Evolutionary conservation across 2,888 invertebrate genomes (phyloP).

Genomic region (Ceraclea dissimilis): DNA sequence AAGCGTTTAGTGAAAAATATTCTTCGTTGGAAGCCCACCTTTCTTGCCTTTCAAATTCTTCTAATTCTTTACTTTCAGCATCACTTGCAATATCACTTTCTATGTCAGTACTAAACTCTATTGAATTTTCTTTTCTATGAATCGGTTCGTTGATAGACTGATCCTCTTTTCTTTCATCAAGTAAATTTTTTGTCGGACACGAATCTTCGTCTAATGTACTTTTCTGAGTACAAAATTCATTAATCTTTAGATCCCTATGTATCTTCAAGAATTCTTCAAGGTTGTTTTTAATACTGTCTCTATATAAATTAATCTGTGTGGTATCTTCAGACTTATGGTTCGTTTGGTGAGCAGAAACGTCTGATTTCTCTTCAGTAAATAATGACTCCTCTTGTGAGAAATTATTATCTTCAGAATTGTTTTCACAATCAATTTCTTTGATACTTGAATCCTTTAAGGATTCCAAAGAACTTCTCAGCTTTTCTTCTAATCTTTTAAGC

Average conservation of each 20-base stretch:
- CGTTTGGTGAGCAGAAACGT: not conserved
- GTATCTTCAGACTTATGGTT: not conserved
- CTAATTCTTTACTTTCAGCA: slow-evolving; percentile 19
- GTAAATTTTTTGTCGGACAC: slow-evolving; percentile 9
- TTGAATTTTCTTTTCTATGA: not conserved
- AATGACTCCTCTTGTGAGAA: not conserved
- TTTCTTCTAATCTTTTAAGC: slow-evolving; percentile 42
- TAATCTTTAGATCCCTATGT: slow-evolving; percentile 9
- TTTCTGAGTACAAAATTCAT: slow-evolving; percentile 8
- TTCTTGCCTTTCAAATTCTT: slow-evolving; percentile 24
- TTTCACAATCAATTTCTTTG: slow-evolving; percentile 31
- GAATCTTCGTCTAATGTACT: not conserved
- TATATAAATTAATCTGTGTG: not conserved
- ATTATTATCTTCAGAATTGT: not conserved
- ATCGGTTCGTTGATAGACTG: not conserved
- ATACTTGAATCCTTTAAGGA: slow-evolving; percentile 7
- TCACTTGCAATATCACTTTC: slow-evolving; percentile 29
- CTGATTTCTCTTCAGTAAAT: not conserved
- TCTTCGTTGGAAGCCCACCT: slow-evolving; percentile 23
- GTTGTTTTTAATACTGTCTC: slow-evolving; percentile 2
- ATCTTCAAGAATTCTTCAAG: slow-evolving; percentile 3
- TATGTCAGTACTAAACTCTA: slow-evolving; percentile 17
- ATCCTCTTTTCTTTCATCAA: not conserved
- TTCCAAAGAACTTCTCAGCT: slow-evolving; percentile 28
- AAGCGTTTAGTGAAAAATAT: slow-evolving; percentile 17